Evolutionary conservation across 2,888 invertebrate genomes (phyloP).

Genomic region (Osmoderma eremita): DNA sequence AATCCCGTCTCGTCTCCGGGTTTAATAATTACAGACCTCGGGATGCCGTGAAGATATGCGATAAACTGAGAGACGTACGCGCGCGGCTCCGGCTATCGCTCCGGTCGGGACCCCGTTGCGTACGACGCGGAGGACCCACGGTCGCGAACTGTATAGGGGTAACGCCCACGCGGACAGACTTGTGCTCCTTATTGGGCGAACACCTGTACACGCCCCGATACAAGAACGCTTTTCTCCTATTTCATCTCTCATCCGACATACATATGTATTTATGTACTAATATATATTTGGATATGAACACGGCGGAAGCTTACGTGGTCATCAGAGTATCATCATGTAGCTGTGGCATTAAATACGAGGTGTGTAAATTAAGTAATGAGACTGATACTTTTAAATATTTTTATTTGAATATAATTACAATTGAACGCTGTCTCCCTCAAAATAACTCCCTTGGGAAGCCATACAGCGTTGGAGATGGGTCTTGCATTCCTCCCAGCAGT

Average conservation of each 20-base stretch:
- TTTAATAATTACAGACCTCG: slow-evolving; percentile 50
- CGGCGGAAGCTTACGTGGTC: too few species aligned
- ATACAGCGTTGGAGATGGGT: too few species aligned
- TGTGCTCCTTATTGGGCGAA: slow-evolving; percentile 52
- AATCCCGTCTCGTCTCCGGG: slow-evolving; percentile 44
- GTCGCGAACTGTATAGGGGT: slow-evolving; percentile 42
- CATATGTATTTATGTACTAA: too few species aligned
- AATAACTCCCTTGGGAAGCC: too few species aligned
- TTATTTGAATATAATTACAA: too few species aligned
- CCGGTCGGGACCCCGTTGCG: slow-evolving; percentile 15
- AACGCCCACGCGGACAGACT: slow-evolving; percentile 51
- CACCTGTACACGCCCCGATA: slow-evolving; percentile 52
- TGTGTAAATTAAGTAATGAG: too few species aligned
- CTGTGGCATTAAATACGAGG: too few species aligned
- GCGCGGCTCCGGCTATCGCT: slow-evolving; percentile 54
- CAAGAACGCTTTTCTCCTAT: slow-evolving; percentile 35
- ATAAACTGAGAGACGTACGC: slow-evolving; percentile 53
- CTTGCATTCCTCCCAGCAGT: too few species aligned
- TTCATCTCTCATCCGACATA: slow-evolving; percentile 30
- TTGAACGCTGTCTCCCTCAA: too few species aligned
- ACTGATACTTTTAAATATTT: too few species aligned
- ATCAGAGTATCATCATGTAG: too few species aligned
- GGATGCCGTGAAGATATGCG: slow-evolving; percentile 48
- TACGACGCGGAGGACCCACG: slow-evolving; percentile 51
- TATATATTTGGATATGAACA: too few species aligned